Evolutionary conservation across 2,888 invertebrate genomes (phyloP), one percentile per base, ranked within the genome.

Genomic region (Hyposoter didymator): DNA sequence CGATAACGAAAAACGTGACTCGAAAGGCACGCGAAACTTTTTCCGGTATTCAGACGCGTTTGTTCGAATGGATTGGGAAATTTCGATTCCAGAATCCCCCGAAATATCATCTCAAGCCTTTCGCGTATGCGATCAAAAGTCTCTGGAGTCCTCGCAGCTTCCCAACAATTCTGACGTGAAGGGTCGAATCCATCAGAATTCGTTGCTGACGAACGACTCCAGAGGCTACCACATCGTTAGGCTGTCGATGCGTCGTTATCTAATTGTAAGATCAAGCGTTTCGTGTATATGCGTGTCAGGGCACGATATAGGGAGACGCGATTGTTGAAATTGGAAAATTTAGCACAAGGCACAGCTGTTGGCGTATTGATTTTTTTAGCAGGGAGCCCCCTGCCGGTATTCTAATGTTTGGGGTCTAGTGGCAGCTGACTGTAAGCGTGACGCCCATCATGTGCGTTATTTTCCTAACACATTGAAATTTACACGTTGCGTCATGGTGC

Each of bases 321-420:
- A 64, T 75, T 49, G 47, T 47, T 22, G 49, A 64, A 75, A 76
- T 49, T 47, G 32, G 35, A 49, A 66, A 47, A 19, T 35, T 66
- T 66, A 12, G 47, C 64, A n/a, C n/a, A 19, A 14, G 5, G 47
- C 49, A 19, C 75, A 76, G 75, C 75, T 76, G 75, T 76, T 76
- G 49, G 64, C 5, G 64, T 64, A 76, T 76, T 19, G 75, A 76
- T 64, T 64, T 62, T 62, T 76, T 64, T 64, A 32, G 2, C 17
- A 35, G 19, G 35, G n/a, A 62, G 14, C 6, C 47, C 35, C 35
- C 47, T 22, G 35, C 19, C 43, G 66, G 19, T 35, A 35, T 19
- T 39, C 35, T 28, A 76, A 28, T 22, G 78, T 45, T 43, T 28
- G 32, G 19, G 52, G 52, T 59, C 17, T 32, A 14, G 32, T 17